phyloP scores from a whole-genome alignment of 1,140 invertebrate species.

The Triops cancriformis region DNA sequence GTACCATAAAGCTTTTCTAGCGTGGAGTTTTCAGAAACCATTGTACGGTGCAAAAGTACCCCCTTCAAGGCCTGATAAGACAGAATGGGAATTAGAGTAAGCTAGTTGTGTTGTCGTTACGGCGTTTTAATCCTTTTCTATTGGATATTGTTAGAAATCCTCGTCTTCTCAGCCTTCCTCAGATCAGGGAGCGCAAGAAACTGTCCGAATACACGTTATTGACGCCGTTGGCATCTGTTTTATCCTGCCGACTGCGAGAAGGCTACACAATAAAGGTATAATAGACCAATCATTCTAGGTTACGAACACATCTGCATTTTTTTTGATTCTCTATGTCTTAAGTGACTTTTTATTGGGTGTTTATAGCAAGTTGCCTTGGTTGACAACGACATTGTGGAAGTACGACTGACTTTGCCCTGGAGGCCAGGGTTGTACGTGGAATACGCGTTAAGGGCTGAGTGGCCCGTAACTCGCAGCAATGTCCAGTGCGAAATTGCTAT shows the following conservation, averaged over 20 bases:
- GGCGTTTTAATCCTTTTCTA: neutral
- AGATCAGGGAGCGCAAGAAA: neutral
- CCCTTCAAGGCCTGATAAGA: neutral
- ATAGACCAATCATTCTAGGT: conserved; percentile 32
- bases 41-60: neutral
- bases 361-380: conserved; percentile 41
- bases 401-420: conserved; percentile 62
- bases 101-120: neutral
- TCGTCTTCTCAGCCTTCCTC: conserved; percentile 42
- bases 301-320: neutral
- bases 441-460: conserved; percentile 53
- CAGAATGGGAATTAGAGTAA: conserved; percentile 17
- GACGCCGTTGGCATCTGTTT: conserved; percentile 44
- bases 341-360: conserved; percentile 27
- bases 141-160: neutral
- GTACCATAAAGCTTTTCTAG: conserved; percentile 63
- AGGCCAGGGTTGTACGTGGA: conserved; percentile 64
- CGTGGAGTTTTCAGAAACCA: conserved; percentile 63
- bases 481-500: conserved; percentile 51
- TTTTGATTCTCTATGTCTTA: neutral
- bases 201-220: conserved; percentile 49
- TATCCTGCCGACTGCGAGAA: conserved; percentile 67
- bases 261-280: conserved; percentile 65
- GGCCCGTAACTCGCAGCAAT: conserved; percentile 47
- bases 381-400: conserved; percentile 53